Evolutionary conservation across 2,797 vertebrate species (phyloP), one percentile per base, ranked within the genome.

Genomic region (Gymnothorax reevesii): DNA sequence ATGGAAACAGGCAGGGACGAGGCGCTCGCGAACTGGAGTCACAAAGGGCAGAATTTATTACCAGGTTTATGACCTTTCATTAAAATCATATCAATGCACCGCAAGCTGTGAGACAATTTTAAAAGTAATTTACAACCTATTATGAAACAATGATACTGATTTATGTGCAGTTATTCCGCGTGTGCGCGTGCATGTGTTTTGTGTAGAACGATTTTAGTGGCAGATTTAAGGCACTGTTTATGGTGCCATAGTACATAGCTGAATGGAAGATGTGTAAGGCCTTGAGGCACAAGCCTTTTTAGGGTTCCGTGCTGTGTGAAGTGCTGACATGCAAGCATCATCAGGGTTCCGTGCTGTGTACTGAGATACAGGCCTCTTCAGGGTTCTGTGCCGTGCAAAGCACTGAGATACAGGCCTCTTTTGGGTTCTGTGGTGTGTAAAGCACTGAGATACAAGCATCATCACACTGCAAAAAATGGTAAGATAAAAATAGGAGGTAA

Each of bases 1-100:
- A 9, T 59, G 25, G 4, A 66, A 12, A 20, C 13, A 42, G 3
- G 9, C 73, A 17, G 3, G 3, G 10, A 20, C 22, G 12, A 8
- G 12, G 49, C 13, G 25, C 25, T 15, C 27, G 57, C 59, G 64
- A 22, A 2, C 22, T 10, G 57, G 33, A 66, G 33, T 57, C 69
- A 25, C 80, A 83, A 42, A 57, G 62, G 20, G 49, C 86, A 71
- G 52, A 84, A 84, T 87, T 87, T 87, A 87, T 77, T 55, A 84
- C 57, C 86, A 22, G 33, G 55, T 79, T 84, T 52, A 86, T 80
- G 52, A 84, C 73, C 82, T 49, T 73, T 62, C 82, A 86, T 86
- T 79, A 15, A n/a, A 62, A 57, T 75, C 71, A 55, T 79, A 90
- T 90, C 89, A 90, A 92, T 83, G 25, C 82, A 77, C 80, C 33